Evolutionary conservation across 2,888 invertebrate species (phyloP), one percentile per base, ranked within the genome.

Genomic region (Alloplasta piceator): DNA sequence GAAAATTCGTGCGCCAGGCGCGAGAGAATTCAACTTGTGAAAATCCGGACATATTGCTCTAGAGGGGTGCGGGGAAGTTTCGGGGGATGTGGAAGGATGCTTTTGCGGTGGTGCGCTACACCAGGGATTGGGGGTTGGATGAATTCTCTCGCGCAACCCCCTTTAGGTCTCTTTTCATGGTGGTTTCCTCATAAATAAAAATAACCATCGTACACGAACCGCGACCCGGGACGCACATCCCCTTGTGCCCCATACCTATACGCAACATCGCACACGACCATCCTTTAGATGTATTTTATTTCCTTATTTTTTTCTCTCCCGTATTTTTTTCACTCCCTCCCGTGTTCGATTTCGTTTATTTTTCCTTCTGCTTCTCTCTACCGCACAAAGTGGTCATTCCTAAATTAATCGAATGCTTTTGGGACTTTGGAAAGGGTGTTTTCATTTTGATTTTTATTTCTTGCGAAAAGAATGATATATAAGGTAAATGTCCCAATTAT

Each of bases 101-200:
- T 52, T 68, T 78, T 74, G 80, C 70, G 80, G 73, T 38, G 10
- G 26, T 26, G 26, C 26, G 26, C 73, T 64, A 66, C 38, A 73
- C 80, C 77, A 72, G 61, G 52, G 55, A 61, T 79, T 80, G 72
- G 60, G 52, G 52, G 52, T 6, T 78, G 80, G 85, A 88, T 87
- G 87, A 88, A 74, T 61, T 66, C 78, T 70, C 77, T 43, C 50
- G 68, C 50, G 36, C 64, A 46, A 68, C 55, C 78, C 72, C 82
- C 68, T 78, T 74, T 80, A 87, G 86, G 82, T 90, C 89, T 89
- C 90, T 91, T 90, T 90, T 91, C 91, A 90, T 90, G 90, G 91
- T 90, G 90, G 91, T 91, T 91, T 91, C 89, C 91, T 91, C 92
- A 92, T 92, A 92, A 92, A 92, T 92, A 92, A 92, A 92, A 91